Base-by-base conservation (phyloP, 2,888 invertebrate species). In the Drosophila tripunctata region DNA sequence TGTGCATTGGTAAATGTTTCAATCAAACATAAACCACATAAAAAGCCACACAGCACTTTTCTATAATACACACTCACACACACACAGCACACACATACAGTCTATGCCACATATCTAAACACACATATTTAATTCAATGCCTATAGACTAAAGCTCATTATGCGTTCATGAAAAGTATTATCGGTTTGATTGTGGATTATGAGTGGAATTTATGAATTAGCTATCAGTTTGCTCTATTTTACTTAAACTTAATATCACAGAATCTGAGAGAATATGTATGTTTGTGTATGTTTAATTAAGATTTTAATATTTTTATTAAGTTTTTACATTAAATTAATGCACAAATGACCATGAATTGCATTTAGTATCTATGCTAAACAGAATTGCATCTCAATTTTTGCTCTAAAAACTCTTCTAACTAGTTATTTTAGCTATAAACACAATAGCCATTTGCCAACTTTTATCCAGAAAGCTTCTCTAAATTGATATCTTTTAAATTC, bases 1-100 rank as follows among this genome's bases (percentile, higher is more conserved):
- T 79, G 63, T 67, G 61, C 64, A 33, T 50, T 67, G 41, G 67
- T 66, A 61, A 78, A 87, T 68, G 76, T 74, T 85, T 87, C 74
- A 74, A 87, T 87, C 74, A 85, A 74, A 65, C 44, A 47, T 33
- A 36, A 62, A 31, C 50, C 57, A 58, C 33, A 61, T n/a, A 8
- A 27, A 38, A 58, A 45, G 30, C 56, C 47, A 35, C 61, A 55
- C 19, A 27, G 19, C 30, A 54, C 19, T 3, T n/a, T n/a, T n/a
- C n/a, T n/a, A n/a, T n/a, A n/a, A n/a, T n/a, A 7, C 19, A 14
- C 7, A 3, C 19, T 38, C 12, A 35, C 40, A n/a, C 33, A 19
- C 8, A 12, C 17, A 1, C 7, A 10, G 5, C 30, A 40, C 33
- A n/a, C 24, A 30, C 6, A 7, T n/a, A n/a, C n/a, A n/a, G n/a